These are phyloP conservation scores for Drosophila demipolita DNA, from an alignment of 2,888 invertebrate genomes.

Conservation along the genomic window DNA sequence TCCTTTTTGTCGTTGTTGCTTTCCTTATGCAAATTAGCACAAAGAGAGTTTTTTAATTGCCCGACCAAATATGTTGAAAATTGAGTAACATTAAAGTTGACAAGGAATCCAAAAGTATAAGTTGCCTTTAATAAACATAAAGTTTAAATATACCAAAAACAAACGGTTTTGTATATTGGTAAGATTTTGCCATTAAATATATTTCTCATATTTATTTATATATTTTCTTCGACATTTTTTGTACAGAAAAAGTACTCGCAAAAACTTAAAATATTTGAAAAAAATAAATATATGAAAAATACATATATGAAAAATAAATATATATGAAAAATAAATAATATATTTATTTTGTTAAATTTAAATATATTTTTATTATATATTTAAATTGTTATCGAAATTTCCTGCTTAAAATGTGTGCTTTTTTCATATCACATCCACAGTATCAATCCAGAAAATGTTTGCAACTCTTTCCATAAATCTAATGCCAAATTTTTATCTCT, in stretches of 20 bases:
- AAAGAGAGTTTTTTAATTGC: slow-evolving; percentile 14
- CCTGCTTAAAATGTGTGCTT: not conserved
- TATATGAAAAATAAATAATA: no score
- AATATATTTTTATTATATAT: no score
- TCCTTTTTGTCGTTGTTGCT: slow-evolving; percentile 23
- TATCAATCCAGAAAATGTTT: not conserved
- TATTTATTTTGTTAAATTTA: no score
- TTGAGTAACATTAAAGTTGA: slow-evolving; percentile 22
- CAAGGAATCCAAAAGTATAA: slow-evolving; percentile 1
- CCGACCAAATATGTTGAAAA: not conserved
- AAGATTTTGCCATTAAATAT: not conserved
- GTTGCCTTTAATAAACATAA: slow-evolving; percentile 20
- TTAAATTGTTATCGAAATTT: no score
- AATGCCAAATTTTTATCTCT: not conserved
- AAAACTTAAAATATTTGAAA: not conserved
- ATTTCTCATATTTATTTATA: not conserved
- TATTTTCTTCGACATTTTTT: not conserved
- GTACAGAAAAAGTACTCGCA: not conserved
- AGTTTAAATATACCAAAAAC: not conserved
- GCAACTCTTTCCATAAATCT: not conserved
- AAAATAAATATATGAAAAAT: no score
- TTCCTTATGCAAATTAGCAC: slow-evolving; percentile 60
- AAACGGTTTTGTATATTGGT: no score
- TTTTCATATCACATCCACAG: not conserved
- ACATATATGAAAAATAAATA: no score